phyloP scores from a whole-genome alignment of 1,140 invertebrate species.

The Bombus affinis region DNA sequence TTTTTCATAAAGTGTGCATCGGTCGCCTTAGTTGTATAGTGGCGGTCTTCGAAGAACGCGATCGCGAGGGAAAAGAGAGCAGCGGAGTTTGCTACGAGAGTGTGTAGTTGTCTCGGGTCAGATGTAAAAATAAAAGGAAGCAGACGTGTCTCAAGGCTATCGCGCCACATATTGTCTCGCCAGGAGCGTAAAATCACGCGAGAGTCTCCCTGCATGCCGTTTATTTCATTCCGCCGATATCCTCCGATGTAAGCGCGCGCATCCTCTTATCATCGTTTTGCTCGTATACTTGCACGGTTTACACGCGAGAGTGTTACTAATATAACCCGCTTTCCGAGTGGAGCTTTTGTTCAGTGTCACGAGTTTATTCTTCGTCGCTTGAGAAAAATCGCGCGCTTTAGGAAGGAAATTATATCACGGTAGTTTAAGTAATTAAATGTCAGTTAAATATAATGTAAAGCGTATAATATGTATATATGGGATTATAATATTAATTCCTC shows the following conservation, averaged over 20 bases:
- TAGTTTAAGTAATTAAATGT: too few species aligned
- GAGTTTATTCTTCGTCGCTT: not conserved
- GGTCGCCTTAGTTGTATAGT: not conserved
- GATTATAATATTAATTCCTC: too few species aligned
- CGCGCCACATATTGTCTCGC: conserved; percentile 44
- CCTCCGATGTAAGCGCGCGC: not conserved
- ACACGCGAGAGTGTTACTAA: not conserved
- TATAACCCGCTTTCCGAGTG: not conserved
- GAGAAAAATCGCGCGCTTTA: not conserved
- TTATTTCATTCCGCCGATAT: conserved; percentile 8
- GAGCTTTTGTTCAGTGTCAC: not conserved
- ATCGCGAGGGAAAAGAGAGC: not conserved
- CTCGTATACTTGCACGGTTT: not conserved
- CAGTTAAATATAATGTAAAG: too few species aligned
- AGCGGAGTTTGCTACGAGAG: not conserved
- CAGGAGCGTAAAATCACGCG: conserved; percentile 42
- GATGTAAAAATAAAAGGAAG: conserved; percentile 67
- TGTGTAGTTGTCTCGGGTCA: conserved; percentile 48
- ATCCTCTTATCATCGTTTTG: not conserved
- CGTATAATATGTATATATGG: too few species aligned
- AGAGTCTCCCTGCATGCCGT: not conserved
- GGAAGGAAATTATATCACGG: not conserved
- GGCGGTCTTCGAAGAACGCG: not conserved
- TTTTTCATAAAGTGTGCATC: not conserved
- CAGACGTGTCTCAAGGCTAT: conserved; percentile 64